phyloP scores from a whole-genome alignment of 2,888 invertebrate genomes.

The Gari tellinella region DNA sequence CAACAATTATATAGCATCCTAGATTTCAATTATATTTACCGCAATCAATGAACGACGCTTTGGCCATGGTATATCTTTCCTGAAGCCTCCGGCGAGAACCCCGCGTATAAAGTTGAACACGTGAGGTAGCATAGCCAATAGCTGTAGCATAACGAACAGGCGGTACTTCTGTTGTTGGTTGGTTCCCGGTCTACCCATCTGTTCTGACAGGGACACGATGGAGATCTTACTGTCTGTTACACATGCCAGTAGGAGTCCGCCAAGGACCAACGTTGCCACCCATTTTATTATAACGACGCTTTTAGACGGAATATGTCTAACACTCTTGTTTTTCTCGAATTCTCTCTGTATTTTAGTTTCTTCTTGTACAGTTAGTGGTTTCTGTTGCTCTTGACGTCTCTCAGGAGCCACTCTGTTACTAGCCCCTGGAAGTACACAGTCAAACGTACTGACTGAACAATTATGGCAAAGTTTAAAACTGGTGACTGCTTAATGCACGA shows the following conservation, averaged over 20 bases:
- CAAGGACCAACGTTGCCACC: constrained; percentile 57
- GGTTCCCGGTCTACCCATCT: constrained; percentile 22
- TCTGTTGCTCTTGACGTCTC: no score
- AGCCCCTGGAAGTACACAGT: no score
- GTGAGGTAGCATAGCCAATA: constrained; percentile 64
- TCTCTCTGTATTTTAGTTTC: constrained; percentile 42
- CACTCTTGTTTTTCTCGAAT: constrained; percentile 14
- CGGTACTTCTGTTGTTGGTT: neutral
- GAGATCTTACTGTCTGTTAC: constrained; percentile 58
- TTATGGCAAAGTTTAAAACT: no score
- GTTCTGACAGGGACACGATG: constrained; percentile 48
- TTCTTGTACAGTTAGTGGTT: constrained; percentile 26
- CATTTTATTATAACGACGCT: constrained; percentile 65
- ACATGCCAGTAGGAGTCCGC: constrained; percentile 41
- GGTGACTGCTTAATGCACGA: no score
- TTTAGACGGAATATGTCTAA: constrained; percentile 40
- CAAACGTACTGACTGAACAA: no score
- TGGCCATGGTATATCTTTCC: constrained; percentile 74
- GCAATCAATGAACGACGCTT: constrained; percentile 37
- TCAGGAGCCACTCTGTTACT: no score
- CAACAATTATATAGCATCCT: no score
- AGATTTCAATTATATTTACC: no score
- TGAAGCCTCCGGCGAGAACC: constrained; percentile 62
- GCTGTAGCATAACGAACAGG: constrained; percentile 57
- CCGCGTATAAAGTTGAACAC: constrained; percentile 65